Evolutionary conservation across 2,113 vertebrate species (phyloP).

Genomic region (Seriola quinqueradiata): DNA sequence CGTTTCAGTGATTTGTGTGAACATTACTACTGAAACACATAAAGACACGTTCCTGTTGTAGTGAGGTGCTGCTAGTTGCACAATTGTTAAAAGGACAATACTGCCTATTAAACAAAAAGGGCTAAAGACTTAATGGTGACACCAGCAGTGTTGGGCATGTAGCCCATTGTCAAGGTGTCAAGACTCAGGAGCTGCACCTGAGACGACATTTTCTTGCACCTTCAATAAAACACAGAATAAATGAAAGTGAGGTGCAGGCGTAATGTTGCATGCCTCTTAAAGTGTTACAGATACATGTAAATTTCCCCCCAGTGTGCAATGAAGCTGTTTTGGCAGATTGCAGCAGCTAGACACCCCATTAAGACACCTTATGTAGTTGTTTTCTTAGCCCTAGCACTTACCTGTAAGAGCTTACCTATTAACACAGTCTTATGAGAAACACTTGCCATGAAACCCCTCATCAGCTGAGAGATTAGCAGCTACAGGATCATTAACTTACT

Average conservation of each 20-base stretch:
- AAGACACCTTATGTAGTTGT: slow-evolving; percentile 33
- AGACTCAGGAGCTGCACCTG: background rate
- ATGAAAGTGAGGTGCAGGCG: background rate
- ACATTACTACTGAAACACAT: background rate
- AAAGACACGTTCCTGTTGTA: background rate
- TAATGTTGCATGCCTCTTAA: slow-evolving; percentile 31
- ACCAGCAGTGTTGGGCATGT: background rate
- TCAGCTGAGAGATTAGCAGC: slow-evolving; percentile 45
- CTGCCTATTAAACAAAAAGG: background rate
- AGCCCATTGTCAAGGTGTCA: background rate
- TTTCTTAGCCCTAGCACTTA: slow-evolving; percentile 34
- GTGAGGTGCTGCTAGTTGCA: background rate
- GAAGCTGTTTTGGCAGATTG: slow-evolving; percentile 44
- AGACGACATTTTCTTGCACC: slow-evolving; percentile 1
- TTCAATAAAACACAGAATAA: slow-evolving; percentile 19
- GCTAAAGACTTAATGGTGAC: background rate
- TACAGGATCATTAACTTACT: slow-evolving; percentile 44
- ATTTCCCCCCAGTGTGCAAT: slow-evolving; percentile 18
- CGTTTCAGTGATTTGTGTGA: background rate
- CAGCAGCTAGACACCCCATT: slow-evolving; percentile 34
- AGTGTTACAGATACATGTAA: slow-evolving; percentile 20
- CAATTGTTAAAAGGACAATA: background rate
- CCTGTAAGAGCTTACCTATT: slow-evolving; percentile 23
- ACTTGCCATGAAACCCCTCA: slow-evolving; percentile 31
- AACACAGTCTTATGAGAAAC: slow-evolving; percentile 28